These are phyloP conservation scores for Cephus nigrinus DNA, from an alignment of 2,888 invertebrate species.

Conservation along the genomic window DNA sequence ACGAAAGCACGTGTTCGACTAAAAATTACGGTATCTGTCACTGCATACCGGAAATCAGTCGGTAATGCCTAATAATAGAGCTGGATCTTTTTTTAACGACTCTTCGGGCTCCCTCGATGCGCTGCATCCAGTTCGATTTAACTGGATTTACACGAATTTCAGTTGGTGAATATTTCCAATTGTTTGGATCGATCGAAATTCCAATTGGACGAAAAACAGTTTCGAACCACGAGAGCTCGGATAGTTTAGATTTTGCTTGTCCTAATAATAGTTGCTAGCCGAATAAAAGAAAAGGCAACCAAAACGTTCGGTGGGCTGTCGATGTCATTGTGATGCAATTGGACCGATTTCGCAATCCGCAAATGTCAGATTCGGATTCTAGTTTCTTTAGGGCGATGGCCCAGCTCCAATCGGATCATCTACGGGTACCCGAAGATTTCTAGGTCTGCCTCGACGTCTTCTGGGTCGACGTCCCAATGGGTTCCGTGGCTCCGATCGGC, in stretches of 20 bases:
- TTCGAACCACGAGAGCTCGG: neutral
- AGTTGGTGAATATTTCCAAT: neutral
- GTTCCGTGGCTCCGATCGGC: neutral
- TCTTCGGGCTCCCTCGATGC: neutral
- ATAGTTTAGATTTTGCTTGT: neutral
- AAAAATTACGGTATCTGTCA: conserved; percentile 2
- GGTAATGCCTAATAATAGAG: neutral
- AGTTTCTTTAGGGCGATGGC: conserved; percentile 34
- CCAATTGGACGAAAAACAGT: neutral
- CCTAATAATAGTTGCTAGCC: neutral
- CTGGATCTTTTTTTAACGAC: neutral
- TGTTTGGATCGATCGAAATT: neutral
- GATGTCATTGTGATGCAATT: neutral
- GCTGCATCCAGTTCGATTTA: neutral
- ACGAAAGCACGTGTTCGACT: neutral
- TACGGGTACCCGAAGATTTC: neutral
- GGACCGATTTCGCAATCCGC: conserved; percentile 27
- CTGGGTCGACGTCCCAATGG: neutral
- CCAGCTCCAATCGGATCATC: conserved; percentile 37
- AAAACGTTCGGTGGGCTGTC: neutral
- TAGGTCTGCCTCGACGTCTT: neutral
- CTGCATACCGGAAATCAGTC: neutral
- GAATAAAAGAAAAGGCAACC: neutral
- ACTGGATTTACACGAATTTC: neutral
- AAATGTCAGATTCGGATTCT: conserved; percentile 33